These are phyloP conservation scores for Teleogryllus oceanicus DNA, from an alignment of 2,888 invertebrate genomes.

Conservation along the genomic window DNA sequence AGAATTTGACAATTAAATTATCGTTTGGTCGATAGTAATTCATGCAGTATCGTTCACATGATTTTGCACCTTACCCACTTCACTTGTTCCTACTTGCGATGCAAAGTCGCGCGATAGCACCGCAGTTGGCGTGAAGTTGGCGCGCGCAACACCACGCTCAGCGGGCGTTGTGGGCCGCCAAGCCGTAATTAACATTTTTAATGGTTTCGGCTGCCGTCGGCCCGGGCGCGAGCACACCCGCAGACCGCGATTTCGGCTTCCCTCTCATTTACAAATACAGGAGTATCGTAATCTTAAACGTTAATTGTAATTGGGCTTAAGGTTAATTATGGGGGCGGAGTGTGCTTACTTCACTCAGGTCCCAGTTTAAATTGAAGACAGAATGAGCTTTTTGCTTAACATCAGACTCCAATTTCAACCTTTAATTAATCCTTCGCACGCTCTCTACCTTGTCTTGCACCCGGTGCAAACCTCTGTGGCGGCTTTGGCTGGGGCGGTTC, in stretches of 20 bases:
- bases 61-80: background rate
- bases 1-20: too few species aligned
- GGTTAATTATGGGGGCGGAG: constrained; percentile 32
- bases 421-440: constrained; percentile 29
- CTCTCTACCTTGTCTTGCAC: background rate
- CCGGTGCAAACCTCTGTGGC: background rate
- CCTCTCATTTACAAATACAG: constrained; percentile 27
- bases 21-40: too few species aligned
- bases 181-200: constrained; percentile 27
- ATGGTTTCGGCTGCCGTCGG: background rate
- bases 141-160: too few species aligned
- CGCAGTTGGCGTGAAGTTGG: background rate
- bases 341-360: constrained; percentile 26
- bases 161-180: too few species aligned
- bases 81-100: background rate
- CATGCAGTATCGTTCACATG: too few species aligned
- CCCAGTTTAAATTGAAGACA: background rate
- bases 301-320: constrained; percentile 37
- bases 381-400: constrained; percentile 24
- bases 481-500: background rate
- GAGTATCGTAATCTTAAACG: constrained; percentile 35
- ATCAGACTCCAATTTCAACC: constrained; percentile 27
- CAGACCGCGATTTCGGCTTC: background rate
- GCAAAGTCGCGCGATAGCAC: background rate
- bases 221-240: constrained; percentile 8